Evolutionary conservation across 2,113 vertebrate genomes (phyloP).

Genomic region (Trichechus manatus): DNA sequence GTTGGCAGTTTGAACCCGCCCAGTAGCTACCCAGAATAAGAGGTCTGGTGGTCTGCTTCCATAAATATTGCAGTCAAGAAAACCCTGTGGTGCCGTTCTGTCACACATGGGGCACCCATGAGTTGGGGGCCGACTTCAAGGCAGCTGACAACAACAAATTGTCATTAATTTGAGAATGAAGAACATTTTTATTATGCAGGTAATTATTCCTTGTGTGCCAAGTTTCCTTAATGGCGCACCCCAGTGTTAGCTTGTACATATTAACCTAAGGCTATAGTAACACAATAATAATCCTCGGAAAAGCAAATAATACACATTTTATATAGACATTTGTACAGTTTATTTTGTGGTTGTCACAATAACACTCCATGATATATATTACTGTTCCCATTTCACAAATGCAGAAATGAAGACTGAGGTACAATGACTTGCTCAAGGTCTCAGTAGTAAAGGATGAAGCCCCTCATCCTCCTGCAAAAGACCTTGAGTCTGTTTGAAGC

Average conservation of each 20-base stretch:
- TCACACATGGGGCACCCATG: too few relatives aligned
- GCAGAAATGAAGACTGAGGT: background rate
- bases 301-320: background rate
- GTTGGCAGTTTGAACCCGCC: too few relatives aligned
- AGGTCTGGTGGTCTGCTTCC: too few relatives aligned
- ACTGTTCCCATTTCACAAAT: background rate
- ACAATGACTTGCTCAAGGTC: background rate
- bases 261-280: background rate
- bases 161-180: slow-evolving; percentile 52
- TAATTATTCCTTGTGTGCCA: background rate
- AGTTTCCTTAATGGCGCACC: background rate
- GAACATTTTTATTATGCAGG: slow-evolving; percentile 39
- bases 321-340: background rate
- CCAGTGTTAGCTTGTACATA: background rate
- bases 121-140: too few relatives aligned
- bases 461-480: background rate
- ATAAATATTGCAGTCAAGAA: too few relatives aligned
- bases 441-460: background rate
- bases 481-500: background rate
- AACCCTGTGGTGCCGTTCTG: too few relatives aligned
- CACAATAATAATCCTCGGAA: slow-evolving; percentile 6
- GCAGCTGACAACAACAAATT: too few relatives aligned
- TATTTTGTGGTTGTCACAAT: slow-evolving; percentile 7
- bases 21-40: too few relatives aligned
- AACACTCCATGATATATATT: background rate